Conservation (phyloP, 2,797 vertebrate genomes). For the Syngnathus acus region DNA sequence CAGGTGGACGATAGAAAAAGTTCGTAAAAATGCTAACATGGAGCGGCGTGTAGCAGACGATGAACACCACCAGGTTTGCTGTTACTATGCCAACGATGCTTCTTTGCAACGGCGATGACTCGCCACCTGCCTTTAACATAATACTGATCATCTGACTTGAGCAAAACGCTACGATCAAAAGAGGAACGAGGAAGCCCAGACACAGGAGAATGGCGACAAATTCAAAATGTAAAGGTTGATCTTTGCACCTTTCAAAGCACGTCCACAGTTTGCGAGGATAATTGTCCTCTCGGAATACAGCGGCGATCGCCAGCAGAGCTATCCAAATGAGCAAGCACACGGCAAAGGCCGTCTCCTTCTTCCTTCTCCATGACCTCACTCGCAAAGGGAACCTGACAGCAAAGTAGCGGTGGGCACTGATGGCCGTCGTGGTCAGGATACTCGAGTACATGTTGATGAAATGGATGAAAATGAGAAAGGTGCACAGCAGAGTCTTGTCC, state of each 20-base stretch:
- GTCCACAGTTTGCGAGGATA: not conserved
- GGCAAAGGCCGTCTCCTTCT: constrained; percentile 33
- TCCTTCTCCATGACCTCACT: constrained; percentile 29
- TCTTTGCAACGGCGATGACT: constrained; percentile 1
- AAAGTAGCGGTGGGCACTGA: constrained; percentile 64
- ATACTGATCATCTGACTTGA: constrained; percentile 53
- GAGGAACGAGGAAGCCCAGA: constrained; percentile 50
- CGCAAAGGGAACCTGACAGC: constrained; percentile 54
- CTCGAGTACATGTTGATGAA: constrained; percentile 72
- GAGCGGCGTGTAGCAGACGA: constrained; percentile 74
- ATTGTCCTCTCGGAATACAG: not conserved
- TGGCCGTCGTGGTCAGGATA: constrained; percentile 57
- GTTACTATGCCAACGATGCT: constrained; percentile 48
- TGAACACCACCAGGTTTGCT: constrained; percentile 73
- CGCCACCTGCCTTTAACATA: constrained; percentile 20
- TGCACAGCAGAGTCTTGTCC: constrained; percentile 14
- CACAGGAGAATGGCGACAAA: constrained; percentile 21
- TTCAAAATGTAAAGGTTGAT: accelerated
- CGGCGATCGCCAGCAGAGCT: constrained; percentile 1
- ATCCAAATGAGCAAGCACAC: constrained; percentile 59
- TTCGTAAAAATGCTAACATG: constrained; percentile 52
- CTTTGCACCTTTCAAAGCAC: constrained; percentile 44
- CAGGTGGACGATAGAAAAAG: accelerated
- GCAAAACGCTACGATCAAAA: constrained; percentile 47
- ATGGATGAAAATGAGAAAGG: constrained; percentile 50